Evolutionary conservation across 1,140 invertebrate genomes (phyloP).

Genomic region (Sitodiplosis mosellana): DNA sequence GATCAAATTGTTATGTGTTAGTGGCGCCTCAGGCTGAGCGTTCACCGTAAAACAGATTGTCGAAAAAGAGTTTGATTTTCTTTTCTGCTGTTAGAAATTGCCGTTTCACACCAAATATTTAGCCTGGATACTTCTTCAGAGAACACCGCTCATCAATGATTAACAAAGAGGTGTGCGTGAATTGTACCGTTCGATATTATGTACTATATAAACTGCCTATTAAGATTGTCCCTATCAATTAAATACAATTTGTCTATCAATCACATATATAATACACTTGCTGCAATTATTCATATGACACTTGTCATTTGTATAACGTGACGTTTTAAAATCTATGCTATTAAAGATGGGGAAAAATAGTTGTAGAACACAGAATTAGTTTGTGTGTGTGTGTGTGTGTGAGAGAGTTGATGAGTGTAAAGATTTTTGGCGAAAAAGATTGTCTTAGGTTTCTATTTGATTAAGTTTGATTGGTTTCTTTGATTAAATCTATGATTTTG

Average conservation of each 20-base stretch:
- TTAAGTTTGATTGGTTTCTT: neutral
- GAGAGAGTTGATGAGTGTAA: neutral
- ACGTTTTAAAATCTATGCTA: conserved; percentile 14
- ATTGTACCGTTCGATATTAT: too few species aligned
- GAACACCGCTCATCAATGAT: too few species aligned
- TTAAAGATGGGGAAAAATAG: conserved; percentile 6
- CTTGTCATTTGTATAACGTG: neutral
- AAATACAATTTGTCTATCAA: neutral
- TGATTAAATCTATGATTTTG: conserved; percentile 12
- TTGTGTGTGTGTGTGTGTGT: neutral
- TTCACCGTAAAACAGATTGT: too few species aligned
- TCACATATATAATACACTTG: neutral
- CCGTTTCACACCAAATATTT: too few species aligned
- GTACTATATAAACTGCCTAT: too few species aligned
- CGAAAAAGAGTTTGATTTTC: too few species aligned
- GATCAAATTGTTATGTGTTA: too few species aligned
- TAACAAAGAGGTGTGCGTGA: too few species aligned
- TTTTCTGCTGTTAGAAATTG: too few species aligned
- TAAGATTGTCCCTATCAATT: too few species aligned
- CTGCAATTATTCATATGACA: neutral
- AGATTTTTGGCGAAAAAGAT: conserved; percentile 3
- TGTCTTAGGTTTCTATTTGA: conserved; percentile 1
- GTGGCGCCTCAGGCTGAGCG: too few species aligned
- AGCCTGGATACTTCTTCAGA: too few species aligned
- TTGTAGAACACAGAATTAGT: neutral